Evolutionary conservation across 2,888 invertebrate species (phyloP), one percentile per base, ranked within the genome.

Genomic region (Macrophya alboannulata): DNA sequence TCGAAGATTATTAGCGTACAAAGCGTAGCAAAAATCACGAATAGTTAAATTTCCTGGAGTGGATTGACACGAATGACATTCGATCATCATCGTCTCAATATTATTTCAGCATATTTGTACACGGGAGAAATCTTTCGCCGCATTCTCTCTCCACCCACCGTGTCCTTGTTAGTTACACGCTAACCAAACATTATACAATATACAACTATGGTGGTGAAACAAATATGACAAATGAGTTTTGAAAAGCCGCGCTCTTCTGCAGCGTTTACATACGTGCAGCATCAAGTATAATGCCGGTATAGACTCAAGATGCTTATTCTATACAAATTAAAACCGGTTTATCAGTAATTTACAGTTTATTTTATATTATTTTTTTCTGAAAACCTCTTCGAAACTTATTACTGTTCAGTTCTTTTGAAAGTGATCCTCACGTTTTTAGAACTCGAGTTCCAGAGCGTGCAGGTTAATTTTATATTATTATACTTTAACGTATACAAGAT

Each of bases 101-200:
- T 74, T 74, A 74, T 76, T 43, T 48, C 25, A 25, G 25, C 40
- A 21, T 31, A 31, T 48, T 76, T n/a, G 48, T 40, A 5, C 6
- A 5, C 6, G n/a, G 76, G 76, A 76, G 76, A 76, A 76, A 76
- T 76, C 76, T 76, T 76, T 76, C 76, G 45, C n/a, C 48, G 76
- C 25, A 48, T 25, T 21, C n/a, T 48, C 21, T 62, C 40, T 71
- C 40, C 37, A 40, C 17, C 71, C 71, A 40, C 62, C 62, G 71
- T 40, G 40, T 71, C 71, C 71, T 71, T 71, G 40, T 71, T 37
- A 37, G 71, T 71, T 71, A 40, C 71, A 48, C 43, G 43, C 45
- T 21, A 43, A 76, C 45, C 76, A 25, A 76, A n/a, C 76, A 25
- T 76, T 76, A 76, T 48, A 48, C n/a, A 43, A 43, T 76, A 76